A percentile compares a stretch with the other conserved stretches of the same genome.
Evolutionary conservation across 2,113 vertebrate genomes (phyloP).

Genomic region (Tragelaphus buxtoni): DNA sequence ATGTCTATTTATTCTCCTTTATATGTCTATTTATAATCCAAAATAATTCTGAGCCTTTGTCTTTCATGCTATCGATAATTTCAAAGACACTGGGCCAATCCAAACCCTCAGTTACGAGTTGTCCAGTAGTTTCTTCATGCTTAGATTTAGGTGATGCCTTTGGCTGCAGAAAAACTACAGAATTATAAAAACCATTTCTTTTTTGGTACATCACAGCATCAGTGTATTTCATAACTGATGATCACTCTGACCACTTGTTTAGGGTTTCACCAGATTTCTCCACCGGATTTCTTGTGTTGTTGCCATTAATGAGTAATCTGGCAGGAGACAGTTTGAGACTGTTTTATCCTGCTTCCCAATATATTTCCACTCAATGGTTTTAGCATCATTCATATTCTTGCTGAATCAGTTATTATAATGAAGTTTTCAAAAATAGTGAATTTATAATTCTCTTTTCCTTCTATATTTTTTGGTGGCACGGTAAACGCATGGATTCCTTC

Average conservation of each 20-base stretch:
- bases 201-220: not conserved
- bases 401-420: not conserved
- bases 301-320: not conserved
- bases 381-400: not conserved
- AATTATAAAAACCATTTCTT: not conserved
- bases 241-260: not conserved
- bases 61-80: not conserved
- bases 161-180: not conserved
- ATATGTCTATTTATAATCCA: not conserved
- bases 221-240: not conserved
- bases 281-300: not conserved
- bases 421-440: not conserved
- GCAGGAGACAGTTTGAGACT: not conserved
- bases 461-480: not conserved
- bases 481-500: not conserved
- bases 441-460: not conserved
- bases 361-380: not conserved
- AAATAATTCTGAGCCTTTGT: conserved; percentile 5
- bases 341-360: not conserved
- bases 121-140: not conserved
- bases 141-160: not conserved
- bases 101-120: not conserved
- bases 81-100: not conserved
- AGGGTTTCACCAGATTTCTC: not conserved
- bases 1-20: not conserved